phyloP scores from a whole-genome alignment of 2,113 vertebrate species.

The Danio rerio region GRCz12tu NC_133181.1:31454501-31455000 shows the following conservation, averaged over 20 bases:
- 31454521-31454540: too few species aligned
- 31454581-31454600: too few species aligned
- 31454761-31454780: constrained; percentile 85
- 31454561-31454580: too few species aligned
- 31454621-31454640: too few species aligned
- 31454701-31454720: not conserved
- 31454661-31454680: too few species aligned
- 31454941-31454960: not conserved
- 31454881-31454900: constrained; percentile 97
- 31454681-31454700: too few species aligned
- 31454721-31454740: not conserved
- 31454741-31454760: not conserved
- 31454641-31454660: too few species aligned
- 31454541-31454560: too few species aligned
- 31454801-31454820: constrained; percentile 89
- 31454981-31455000: too few species aligned
- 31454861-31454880: constrained; percentile 99
- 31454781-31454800: constrained; percentile 98
- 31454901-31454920: constrained; percentile 74
- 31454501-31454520: too few species aligned
- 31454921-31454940: not conserved
- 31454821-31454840: constrained; percentile 97
- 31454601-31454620: too few species aligned
- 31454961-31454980: not conserved
- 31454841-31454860: constrained; percentile 90